phyloP scores from a whole-genome alignment of 2,888 invertebrate genomes.

The Spisula solida region DNA sequence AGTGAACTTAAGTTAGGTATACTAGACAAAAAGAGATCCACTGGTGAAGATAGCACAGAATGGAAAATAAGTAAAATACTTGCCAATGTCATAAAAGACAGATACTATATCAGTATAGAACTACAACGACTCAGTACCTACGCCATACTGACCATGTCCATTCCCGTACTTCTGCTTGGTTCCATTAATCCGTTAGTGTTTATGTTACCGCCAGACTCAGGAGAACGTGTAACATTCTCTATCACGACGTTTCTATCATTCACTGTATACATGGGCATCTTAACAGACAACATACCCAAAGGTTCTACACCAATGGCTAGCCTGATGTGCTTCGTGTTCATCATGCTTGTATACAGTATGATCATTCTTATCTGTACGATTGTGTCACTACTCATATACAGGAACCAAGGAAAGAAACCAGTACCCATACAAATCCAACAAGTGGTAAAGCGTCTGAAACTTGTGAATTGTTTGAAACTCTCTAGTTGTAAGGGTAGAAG shows the following conservation, averaged over 20 bases:
- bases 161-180: conserved; percentile 44
- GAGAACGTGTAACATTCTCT: conserved; percentile 48
- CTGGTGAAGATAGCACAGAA: not conserved
- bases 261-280: conserved; percentile 53
- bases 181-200: conserved; percentile 50
- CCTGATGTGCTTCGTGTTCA: conserved; percentile 26
- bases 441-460: not conserved
- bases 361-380: conserved; percentile 38
- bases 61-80: conserved; percentile 18
- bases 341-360: conserved; percentile 50
- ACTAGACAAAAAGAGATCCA: not conserved
- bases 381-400: conserved; percentile 17
- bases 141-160: conserved; percentile 30
- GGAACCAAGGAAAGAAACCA: conserved; percentile 32
- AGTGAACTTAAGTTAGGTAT: not conserved
- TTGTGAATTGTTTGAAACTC: not conserved
- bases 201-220: conserved; percentile 50
- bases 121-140: conserved; percentile 29
- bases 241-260: conserved; percentile 50
- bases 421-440: conserved; percentile 12
- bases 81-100: not conserved
- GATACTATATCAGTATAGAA: not conserved
- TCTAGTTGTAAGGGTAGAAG: not conserved
- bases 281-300: conserved; percentile 53
- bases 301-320: conserved; percentile 47